Percentiles rank a stretch among this genome's conserved stretches.
phyloP scores from a whole-genome alignment of 2,888 invertebrate genomes.

The Achlya flavicornis region DNA sequence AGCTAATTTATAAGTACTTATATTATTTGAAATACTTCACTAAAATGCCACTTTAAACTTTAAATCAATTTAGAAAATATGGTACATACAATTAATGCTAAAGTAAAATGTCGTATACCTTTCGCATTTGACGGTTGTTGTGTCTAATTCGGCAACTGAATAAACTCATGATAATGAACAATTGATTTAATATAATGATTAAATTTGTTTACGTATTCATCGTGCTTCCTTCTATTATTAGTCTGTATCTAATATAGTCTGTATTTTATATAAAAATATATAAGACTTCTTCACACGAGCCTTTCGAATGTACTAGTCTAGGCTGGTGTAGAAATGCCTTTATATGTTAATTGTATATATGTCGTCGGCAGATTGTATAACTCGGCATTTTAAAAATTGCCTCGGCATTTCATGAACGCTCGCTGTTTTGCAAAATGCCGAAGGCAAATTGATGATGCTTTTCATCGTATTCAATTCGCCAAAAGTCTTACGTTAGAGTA shows the following conservation, averaged over 20 bases:
- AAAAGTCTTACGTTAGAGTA: too few species aligned
- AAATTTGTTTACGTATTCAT: background rate
- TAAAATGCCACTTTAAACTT: background rate
- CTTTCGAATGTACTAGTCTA: background rate
- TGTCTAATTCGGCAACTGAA: too few species aligned
- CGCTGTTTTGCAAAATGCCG: too few species aligned
- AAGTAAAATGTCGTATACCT: background rate
- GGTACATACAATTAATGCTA: background rate
- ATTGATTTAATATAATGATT: too few species aligned
- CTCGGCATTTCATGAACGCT: too few species aligned
- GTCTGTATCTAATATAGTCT: background rate
- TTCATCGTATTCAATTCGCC: too few species aligned
- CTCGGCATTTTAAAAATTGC: too few species aligned
- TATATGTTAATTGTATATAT: background rate
- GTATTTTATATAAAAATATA: slow-evolving; percentile 2
- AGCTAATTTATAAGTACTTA: background rate
- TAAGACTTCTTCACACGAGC: background rate
- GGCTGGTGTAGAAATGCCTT: slow-evolving; percentile 10
- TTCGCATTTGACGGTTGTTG: too few species aligned
- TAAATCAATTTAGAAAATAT: background rate
- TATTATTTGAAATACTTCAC: background rate
- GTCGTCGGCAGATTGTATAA: too few species aligned
- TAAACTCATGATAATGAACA: too few species aligned
- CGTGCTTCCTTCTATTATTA: slow-evolving; percentile 6
- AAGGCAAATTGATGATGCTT: too few species aligned